Evolutionary conservation across 37 sponge, comb jelly and placozoan genomes (phyloP), one percentile per base, ranked within the genome.

Genomic region (Eunapius fragilis): DNA sequence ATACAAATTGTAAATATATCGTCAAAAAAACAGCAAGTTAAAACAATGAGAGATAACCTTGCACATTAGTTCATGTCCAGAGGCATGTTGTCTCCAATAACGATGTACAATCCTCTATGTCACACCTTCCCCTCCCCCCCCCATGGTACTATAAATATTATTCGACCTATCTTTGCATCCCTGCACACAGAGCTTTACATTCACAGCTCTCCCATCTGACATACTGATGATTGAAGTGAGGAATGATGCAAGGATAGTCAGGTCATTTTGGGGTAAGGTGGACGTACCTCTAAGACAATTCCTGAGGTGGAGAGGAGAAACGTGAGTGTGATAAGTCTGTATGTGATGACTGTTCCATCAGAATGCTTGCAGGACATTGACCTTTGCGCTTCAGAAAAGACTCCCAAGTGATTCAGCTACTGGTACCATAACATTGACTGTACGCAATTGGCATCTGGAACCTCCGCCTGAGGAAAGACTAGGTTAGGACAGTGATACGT

Each of bases 141-240:
- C 41, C 6, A 41, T 41, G n/a, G n/a, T n/a, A n/a, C n/a, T n/a
- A n/a, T n/a, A n/a, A n/a, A n/a, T n/a, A n/a, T n/a, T n/a, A n/a
- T 41, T 41, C 3, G 6, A 41, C 41, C 41, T 41, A 41, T 9
- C 41, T 41, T 41, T 6, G 41, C 41, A n/a, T 41, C 6, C 3
- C 6, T 41, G 41, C 41, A 41, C 47, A 17, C 50, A 85, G 86
- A 10, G 0, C 4, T 81, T 80, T 67, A 17, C 70, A 2, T 74
- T 90, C 80, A 50, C n/a, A n/a, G 87, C 35, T 6, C 23, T 86
- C 6, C 70, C 79, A 2, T 37, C 80, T 25, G 92, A 92, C 73
- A 24, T 84, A 11, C 27, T 92, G 73, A 72, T 81, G 33, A 37
- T 92, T 17, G 86, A 88, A 72, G 89, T 92, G 73, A 58, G 93